These are phyloP conservation scores for Trachelus troglodyta DNA, from an alignment of 2,888 invertebrate species.

Conservation along the genomic window DNA sequence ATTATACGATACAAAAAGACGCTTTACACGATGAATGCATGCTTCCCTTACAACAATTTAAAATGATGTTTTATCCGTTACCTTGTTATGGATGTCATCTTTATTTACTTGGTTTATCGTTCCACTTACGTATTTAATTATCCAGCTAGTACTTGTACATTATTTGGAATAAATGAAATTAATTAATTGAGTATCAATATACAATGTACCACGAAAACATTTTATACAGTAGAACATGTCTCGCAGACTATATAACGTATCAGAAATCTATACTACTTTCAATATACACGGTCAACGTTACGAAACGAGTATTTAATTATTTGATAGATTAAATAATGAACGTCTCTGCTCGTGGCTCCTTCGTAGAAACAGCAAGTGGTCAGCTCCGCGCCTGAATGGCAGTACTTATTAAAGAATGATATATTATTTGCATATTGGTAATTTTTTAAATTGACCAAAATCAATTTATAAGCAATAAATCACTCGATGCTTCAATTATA, in stretches of 20 bases:
- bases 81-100: not conserved
- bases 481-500: no score
- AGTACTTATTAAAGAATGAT: no score
- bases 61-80: not conserved
- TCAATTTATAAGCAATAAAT: no score
- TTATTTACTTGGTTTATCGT: not conserved
- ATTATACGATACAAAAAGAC: not conserved
- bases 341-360: no score
- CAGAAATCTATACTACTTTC: not conserved
- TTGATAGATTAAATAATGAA: not conserved
- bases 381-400: no score
- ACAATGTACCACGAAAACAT: not conserved
- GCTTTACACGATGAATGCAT: not conserved
- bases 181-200: not conserved
- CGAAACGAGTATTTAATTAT: not conserved
- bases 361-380: no score
- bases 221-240: not conserved
- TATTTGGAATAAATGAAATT: not conserved
- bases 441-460: no score
- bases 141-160: not conserved
- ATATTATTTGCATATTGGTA: no score
- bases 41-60: not conserved
- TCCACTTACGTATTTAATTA: not conserved
- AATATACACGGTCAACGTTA: not conserved
- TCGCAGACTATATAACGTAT: not conserved